Percentiles rank a stretch among this genome's conserved stretches.
Evolutionary conservation across 2,797 vertebrate species (phyloP).

Genomic region (Helicolenus hilgendorfi): DNA sequence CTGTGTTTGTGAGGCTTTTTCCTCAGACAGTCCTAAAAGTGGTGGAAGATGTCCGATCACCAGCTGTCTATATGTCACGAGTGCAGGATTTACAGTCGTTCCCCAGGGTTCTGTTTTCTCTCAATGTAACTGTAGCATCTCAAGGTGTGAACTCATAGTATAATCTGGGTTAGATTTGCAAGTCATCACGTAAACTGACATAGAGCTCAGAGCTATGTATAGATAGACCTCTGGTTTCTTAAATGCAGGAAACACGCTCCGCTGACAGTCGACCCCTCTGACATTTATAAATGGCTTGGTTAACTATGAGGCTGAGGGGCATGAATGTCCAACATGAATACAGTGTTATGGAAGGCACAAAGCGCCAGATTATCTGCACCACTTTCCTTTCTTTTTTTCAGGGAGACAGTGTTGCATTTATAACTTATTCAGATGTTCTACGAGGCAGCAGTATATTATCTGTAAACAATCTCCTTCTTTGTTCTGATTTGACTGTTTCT

Average conservation of each 20-base stretch:
- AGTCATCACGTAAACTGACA: constrained; percentile 33
- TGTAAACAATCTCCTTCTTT: constrained; percentile 4
- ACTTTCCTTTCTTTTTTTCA: constrained; percentile 10
- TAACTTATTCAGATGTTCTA: constrained; percentile 22
- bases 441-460: background rate
- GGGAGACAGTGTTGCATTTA: constrained; percentile 11
- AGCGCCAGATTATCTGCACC: constrained; percentile 19
- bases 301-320: constrained; percentile 26
- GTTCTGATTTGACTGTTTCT: background rate
- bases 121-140: constrained; percentile 4
- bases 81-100: background rate
- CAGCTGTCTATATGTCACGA: background rate
- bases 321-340: constrained; percentile 23
- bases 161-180: constrained; percentile 11
- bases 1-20: background rate
- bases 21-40: background rate
- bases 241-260: constrained; percentile 58
- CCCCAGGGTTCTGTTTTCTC: background rate
- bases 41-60: too few species aligned
- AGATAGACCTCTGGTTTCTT: constrained; percentile 37
- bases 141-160: constrained; percentile 1
- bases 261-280: constrained; percentile 45
- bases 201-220: constrained; percentile 24
- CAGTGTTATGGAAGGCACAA: constrained; percentile 10
- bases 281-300: constrained; percentile 54